Evolutionary conservation across 1,140 invertebrate genomes (phyloP).

Genomic region (Apocrypta bakeri): DNA sequence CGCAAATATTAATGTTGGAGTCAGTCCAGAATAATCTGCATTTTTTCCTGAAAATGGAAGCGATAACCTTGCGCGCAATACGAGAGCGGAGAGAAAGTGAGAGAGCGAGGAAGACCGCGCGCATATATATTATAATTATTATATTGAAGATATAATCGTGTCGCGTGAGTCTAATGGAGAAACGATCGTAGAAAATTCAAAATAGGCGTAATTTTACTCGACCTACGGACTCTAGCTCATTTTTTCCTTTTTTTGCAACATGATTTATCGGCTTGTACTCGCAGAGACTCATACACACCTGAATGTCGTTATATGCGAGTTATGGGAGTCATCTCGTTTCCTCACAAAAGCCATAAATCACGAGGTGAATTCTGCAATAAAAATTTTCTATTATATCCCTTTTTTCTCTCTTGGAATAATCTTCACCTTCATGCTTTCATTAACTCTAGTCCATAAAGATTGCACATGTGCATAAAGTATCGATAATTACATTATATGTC

Average conservation of each 20-base stretch:
- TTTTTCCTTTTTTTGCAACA: background rate
- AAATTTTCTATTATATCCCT: background rate
- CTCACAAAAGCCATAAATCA: background rate
- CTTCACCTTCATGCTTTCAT: too few species aligned
- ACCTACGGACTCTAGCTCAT: background rate
- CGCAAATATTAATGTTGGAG: slow-evolving; percentile 21
- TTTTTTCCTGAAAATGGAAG: slow-evolving; percentile 11
- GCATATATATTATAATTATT: too few species aligned
- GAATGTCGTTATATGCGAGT: background rate
- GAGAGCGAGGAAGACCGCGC: too few species aligned
- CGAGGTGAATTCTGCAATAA: background rate
- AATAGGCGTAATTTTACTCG: background rate
- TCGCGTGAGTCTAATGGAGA: too few species aligned
- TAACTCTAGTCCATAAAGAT: too few species aligned
- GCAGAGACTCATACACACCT: too few species aligned
- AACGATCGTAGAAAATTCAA: too few species aligned
- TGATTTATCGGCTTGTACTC: background rate
- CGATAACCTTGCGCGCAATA: background rate
- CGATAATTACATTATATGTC: too few species aligned
- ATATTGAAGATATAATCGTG: too few species aligned
- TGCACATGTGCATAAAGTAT: too few species aligned
- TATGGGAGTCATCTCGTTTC: slow-evolving; percentile 21
- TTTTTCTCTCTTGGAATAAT: background rate
- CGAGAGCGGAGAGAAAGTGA: too few species aligned
- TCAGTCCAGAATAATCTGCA: slow-evolving; percentile 17